phyloP scores from a whole-genome alignment of 1,140 invertebrate genomes.

The Drosophila teissieri region DNA sequence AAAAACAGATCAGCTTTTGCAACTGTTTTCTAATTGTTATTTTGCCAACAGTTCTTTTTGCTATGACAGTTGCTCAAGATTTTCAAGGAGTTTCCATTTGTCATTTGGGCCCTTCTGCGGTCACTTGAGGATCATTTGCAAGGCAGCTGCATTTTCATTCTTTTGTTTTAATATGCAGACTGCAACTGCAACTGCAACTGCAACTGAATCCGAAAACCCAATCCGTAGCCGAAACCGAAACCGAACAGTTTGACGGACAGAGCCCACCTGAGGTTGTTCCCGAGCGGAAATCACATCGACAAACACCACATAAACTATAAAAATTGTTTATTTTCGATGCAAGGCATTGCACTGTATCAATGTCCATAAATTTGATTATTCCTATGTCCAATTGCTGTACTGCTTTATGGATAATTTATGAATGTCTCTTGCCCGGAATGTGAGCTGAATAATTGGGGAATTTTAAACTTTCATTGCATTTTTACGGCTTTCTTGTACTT shows the following conservation, averaged over 20 bases:
- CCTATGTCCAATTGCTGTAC: conserved; percentile 26
- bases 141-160: conserved; percentile 41
- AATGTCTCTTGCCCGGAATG: conserved; percentile 68
- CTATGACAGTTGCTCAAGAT: conserved; percentile 57
- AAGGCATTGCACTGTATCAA: conserved; percentile 65
- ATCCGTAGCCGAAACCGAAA: conserved; percentile 4
- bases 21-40: conserved; percentile 83
- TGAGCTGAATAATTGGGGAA: conserved; percentile 69
- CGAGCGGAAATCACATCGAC: conserved; percentile 78
- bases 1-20: conserved; percentile 69
- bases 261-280: conserved; percentile 74
- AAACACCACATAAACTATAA: conserved; percentile 78
- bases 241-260: conserved; percentile 57
- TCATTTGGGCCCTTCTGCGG: conserved; percentile 45
- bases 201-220: conserved; percentile 6
- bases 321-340: conserved; percentile 52
- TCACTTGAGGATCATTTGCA: conserved; percentile 70
- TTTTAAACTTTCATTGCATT: conserved; percentile 9
- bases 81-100: conserved; percentile 49
- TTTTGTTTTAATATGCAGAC: conserved; percentile 76
- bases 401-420: conserved; percentile 80
- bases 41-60: conserved; percentile 56
- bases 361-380: conserved; percentile 66
- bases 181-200: conserved; percentile 43
- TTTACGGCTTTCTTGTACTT: conserved; percentile 20